phyloP scores from a whole-genome alignment of 2,113 vertebrate genomes.

The Colossoma macropomum region DNA sequence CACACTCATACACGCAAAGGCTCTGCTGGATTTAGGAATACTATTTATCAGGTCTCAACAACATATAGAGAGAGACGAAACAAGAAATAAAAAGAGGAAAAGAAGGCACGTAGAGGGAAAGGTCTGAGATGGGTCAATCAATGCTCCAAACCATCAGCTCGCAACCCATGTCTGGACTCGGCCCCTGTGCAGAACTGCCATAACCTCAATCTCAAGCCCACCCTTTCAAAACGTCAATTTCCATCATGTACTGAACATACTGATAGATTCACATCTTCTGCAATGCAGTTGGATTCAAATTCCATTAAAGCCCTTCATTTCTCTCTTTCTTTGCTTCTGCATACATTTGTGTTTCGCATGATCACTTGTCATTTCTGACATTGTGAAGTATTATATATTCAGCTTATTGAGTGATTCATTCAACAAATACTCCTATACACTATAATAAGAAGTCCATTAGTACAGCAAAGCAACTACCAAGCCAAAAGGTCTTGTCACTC shows the following conservation, averaged over 20 bases:
- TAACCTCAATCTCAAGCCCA: background rate
- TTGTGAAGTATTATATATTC: too few species aligned
- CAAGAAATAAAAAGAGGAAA: background rate
- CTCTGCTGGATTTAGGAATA: background rate
- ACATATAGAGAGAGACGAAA: background rate
- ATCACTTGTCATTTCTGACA: too few species aligned
- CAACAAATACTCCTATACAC: too few species aligned
- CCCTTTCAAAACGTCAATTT: background rate
- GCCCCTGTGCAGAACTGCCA: background rate
- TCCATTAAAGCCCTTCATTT: too few species aligned
- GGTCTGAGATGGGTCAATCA: conserved; percentile 15
- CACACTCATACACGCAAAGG: background rate
- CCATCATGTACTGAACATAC: background rate
- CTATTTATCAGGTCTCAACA: background rate
- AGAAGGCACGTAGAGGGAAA: background rate
- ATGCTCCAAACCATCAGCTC: conserved; percentile 22
- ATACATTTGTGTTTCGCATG: too few species aligned
- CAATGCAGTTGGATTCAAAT: background rate
- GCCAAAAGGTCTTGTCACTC: too few species aligned
- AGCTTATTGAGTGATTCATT: too few species aligned
- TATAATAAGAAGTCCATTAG: too few species aligned
- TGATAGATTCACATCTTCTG: background rate
- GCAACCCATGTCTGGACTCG: background rate
- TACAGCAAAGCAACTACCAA: too few species aligned
- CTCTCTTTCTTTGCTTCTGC: too few species aligned